These are phyloP conservation scores for Samia ricini DNA, from an alignment of 1,140 invertebrate species.

Conservation along the genomic window DNA sequence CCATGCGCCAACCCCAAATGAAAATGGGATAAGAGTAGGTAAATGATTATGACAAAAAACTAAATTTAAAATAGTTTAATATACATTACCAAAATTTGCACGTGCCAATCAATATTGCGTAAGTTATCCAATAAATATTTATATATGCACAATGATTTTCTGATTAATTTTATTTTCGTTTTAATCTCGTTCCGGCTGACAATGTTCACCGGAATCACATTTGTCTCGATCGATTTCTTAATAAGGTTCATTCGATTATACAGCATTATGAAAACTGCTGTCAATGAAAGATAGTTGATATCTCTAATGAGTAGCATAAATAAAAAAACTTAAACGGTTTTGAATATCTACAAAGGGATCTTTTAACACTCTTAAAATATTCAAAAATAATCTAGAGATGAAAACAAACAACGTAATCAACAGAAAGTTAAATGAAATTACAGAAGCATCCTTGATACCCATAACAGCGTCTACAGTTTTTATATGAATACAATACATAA, in stretches of 20 bases:
- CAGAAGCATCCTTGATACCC: not conserved
- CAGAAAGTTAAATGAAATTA: not conserved
- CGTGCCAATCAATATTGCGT: not conserved
- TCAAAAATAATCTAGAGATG: not conserved
- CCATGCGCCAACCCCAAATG: no score
- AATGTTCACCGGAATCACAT: conserved; percentile 4
- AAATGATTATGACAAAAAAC: no score
- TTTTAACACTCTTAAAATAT: not conserved
- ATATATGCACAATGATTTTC: conserved; percentile 7
- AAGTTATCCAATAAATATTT: conserved; percentile 13
- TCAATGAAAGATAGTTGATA: not conserved
- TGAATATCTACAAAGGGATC: no score
- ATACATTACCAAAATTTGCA: conserved; percentile 12
- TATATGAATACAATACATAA: not conserved
- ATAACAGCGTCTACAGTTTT: not conserved
- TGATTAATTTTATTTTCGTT: conserved; percentile 1
- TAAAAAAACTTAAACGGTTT: not conserved
- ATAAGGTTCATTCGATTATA: conserved; percentile 10
- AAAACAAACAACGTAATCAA: not conserved
- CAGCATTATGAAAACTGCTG: not conserved
- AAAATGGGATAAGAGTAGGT: no score
- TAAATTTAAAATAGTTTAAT: no score
- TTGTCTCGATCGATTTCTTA: not conserved
- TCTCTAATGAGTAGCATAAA: not conserved
- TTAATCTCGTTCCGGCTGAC: conserved; percentile 7